Percentiles rank a stretch among this genome's conserved stretches.
phyloP scores from a whole-genome alignment of 2,113 vertebrate species.

The Damaliscus lunatus region DNA sequence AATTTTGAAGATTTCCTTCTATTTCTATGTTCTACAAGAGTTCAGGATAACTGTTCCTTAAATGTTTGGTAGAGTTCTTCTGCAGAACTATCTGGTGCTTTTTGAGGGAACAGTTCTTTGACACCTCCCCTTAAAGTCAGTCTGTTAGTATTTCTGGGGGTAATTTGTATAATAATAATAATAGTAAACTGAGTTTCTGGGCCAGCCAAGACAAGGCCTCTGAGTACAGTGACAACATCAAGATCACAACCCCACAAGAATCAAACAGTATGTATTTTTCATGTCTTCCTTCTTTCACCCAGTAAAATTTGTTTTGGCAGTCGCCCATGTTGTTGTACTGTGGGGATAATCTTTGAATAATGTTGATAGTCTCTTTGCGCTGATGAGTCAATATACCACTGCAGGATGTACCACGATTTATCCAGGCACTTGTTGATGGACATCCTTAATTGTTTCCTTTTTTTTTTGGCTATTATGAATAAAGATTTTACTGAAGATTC shows the following conservation, averaged over 20 bases:
- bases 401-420: background rate
- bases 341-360: background rate
- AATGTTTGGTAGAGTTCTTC: background rate
- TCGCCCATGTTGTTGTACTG: background rate
- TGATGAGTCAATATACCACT: background rate
- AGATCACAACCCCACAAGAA: background rate
- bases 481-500: background rate
- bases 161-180: background rate
- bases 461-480: background rate
- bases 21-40: background rate
- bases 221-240: background rate
- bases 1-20: background rate
- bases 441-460: background rate
- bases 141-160: background rate
- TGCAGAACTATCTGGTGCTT: background rate
- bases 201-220: background rate
- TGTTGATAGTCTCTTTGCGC: background rate
- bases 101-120: background rate
- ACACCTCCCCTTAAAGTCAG: background rate
- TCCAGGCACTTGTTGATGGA: background rate
- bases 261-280: background rate
- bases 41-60: background rate
- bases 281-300: background rate
- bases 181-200: background rate
- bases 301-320: background rate